Evolutionary conservation across 2,888 invertebrate genomes (phyloP).

Genomic region (Ectropis crepuscularia): DNA sequence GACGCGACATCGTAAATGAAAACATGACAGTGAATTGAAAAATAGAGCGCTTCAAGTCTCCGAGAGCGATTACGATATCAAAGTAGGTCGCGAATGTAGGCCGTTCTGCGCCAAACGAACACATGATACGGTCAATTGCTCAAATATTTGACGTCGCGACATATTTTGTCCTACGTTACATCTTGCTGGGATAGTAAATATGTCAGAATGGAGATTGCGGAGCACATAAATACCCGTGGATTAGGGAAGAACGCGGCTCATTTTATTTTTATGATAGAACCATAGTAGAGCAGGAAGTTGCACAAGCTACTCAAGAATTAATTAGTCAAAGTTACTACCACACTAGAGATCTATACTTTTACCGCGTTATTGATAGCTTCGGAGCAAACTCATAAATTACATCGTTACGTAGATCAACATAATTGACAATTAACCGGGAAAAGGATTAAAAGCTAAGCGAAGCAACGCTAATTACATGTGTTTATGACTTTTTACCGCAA

Average conservation of each 20-base stretch:
- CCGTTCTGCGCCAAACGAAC: slow-evolving; percentile 45
- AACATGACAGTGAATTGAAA: slow-evolving; percentile 40
- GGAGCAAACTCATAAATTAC: not conserved
- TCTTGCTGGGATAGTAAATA: slow-evolving; percentile 32
- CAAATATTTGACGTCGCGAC: slow-evolving; percentile 32
- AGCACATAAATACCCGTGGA: slow-evolving; percentile 27
- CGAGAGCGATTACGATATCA: slow-evolving; percentile 62
- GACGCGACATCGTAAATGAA: slow-evolving; percentile 15
- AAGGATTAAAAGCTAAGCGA: too few relatives aligned
- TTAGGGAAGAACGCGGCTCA: slow-evolving; percentile 25
- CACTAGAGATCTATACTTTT: slow-evolving; percentile 2
- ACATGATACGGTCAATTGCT: slow-evolving; percentile 49
- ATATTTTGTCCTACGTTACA: slow-evolving; percentile 29
- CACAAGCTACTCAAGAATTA: slow-evolving; percentile 12
- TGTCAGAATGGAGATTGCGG: slow-evolving; percentile 28
- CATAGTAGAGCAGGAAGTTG: slow-evolving; percentile 20
- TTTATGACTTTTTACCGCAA: too few relatives aligned
- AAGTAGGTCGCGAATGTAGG: slow-evolving; percentile 67
- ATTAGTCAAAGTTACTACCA: slow-evolving; percentile 5
- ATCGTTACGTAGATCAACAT: too few relatives aligned
- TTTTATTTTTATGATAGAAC: slow-evolving; percentile 22
- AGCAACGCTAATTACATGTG: too few relatives aligned
- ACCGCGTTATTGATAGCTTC: not conserved
- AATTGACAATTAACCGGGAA: too few relatives aligned
- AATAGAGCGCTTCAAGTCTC: slow-evolving; percentile 50